These are phyloP conservation scores for Drosophila eohydei DNA, from an alignment of 2,888 invertebrate species.

Conservation along the genomic window DNA sequence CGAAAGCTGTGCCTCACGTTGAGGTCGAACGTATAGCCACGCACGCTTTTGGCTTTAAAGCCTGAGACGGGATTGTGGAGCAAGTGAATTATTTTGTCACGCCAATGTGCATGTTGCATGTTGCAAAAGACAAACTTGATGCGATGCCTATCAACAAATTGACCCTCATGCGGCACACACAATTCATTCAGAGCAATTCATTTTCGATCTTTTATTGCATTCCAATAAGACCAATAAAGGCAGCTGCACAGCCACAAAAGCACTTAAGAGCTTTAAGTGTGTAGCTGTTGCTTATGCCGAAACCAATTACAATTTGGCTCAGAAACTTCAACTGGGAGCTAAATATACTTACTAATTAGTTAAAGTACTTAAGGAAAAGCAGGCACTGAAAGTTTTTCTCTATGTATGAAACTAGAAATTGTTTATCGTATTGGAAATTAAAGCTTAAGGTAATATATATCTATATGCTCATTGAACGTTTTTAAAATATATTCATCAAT, in stretches of 20 bases:
- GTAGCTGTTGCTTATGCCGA: not conserved
- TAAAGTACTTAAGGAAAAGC: not conserved
- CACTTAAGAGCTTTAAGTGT: constrained; percentile 28
- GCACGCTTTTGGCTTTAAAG: constrained; percentile 27
- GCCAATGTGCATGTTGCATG: constrained; percentile 68
- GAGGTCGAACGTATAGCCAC: constrained; percentile 18
- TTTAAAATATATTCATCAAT: too few species aligned
- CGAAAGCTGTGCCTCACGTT: constrained; percentile 7
- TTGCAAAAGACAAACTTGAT: constrained; percentile 23
- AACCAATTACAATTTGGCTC: not conserved
- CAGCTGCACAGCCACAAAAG: constrained; percentile 17
- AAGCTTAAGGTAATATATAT: too few species aligned
- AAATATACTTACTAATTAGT: not conserved
- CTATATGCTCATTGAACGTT: too few species aligned
- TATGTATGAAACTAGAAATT: too few species aligned
- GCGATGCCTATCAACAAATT: constrained; percentile 64
- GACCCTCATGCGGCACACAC: constrained; percentile 57
- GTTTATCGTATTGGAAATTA: too few species aligned
- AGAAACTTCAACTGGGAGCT: not conserved
- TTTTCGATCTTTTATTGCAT: constrained; percentile 40
- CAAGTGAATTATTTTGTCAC: constrained; percentile 56
- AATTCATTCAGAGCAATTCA: constrained; percentile 46
- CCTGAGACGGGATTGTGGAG: constrained; percentile 35
- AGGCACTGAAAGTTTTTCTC: too few species aligned
- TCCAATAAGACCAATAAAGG: constrained; percentile 20